Percentiles rank a stretch among this genome's conserved stretches.
phyloP scores from a whole-genome alignment of 1,140 invertebrate genomes.

The Chrysomallon squamiferum region DNA sequence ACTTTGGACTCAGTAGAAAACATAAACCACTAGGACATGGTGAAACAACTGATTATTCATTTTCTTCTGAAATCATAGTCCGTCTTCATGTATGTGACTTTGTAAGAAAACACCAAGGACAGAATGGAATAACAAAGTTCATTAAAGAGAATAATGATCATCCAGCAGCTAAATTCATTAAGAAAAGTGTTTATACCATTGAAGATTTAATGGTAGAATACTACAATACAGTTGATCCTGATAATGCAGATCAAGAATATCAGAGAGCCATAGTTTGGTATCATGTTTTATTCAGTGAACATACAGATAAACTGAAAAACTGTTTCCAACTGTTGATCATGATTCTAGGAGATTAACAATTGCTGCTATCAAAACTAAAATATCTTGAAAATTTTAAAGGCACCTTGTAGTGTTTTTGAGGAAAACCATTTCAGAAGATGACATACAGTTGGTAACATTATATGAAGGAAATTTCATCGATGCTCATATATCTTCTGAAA shows the following conservation, averaged over 20 bases:
- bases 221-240: conserved; percentile 12
- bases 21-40: conserved; percentile 4
- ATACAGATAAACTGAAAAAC: background rate
- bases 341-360: conserved; percentile 14
- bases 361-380: conserved; percentile 22
- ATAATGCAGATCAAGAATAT: conserved; percentile 3
- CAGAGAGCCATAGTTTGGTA: conserved; percentile 10
- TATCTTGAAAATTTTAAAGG: background rate
- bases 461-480: background rate
- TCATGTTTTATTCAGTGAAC: conserved; percentile 11
- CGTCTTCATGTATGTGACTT: conserved; percentile 23
- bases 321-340: conserved; percentile 10
- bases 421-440: background rate
- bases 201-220: conserved; percentile 24
- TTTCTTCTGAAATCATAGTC: conserved; percentile 20
- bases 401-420: background rate
- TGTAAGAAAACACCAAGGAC: conserved; percentile 1
- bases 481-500: no score
- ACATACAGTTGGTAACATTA: no score
- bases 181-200: conserved; percentile 14
- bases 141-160: conserved; percentile 7
- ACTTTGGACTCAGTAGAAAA: conserved; percentile 14
- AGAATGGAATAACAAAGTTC: background rate
- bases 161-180: conserved; percentile 8
- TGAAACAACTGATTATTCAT: conserved; percentile 19